A percentile compares a stretch with the other conserved stretches of the same genome.
Evolutionary conservation across 2,888 invertebrate species (phyloP).

Genomic region (Parthenolecanium corni): DNA sequence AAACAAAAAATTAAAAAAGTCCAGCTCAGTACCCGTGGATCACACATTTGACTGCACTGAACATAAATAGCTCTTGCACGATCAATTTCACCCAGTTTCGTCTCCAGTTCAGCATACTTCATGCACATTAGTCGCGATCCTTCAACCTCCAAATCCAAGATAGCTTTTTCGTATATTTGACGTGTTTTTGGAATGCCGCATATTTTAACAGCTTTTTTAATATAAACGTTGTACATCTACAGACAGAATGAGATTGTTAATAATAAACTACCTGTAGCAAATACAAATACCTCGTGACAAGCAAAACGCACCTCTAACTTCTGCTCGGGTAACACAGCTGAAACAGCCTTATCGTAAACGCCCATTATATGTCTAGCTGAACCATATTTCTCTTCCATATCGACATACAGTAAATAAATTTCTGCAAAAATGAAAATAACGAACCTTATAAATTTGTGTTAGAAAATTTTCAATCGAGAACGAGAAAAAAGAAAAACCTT

Average conservation of each 20-base stretch:
- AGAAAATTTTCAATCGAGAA: constrained; percentile 1
- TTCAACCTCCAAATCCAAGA: constrained; percentile 69
- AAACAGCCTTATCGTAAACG: constrained; percentile 93
- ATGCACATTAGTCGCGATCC: constrained; percentile 91
- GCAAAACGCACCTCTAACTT: constrained; percentile 62
- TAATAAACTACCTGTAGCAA: background rate
- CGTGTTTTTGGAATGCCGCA: constrained; percentile 94
- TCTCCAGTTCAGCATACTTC: constrained; percentile 94
- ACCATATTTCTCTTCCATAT: constrained; percentile 96
- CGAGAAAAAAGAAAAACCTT: constrained; percentile 43
- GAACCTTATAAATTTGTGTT: background rate
- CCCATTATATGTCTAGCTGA: constrained; percentile 96
- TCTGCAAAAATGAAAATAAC: constrained; percentile 38
- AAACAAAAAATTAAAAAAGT: too few species aligned
- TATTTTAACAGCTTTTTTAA: constrained; percentile 94
- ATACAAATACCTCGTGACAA: background rate
- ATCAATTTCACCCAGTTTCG: constrained; percentile 95
- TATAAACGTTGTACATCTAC: constrained; percentile 92
- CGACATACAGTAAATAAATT: constrained; percentile 90
- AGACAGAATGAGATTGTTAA: constrained; percentile 31
- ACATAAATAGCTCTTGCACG: constrained; percentile 92
- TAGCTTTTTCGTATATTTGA: constrained; percentile 95
- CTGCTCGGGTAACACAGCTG: constrained; percentile 81
- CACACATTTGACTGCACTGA: constrained; percentile 97
- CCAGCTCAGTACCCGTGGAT: constrained; percentile 97